phyloP scores from a whole-genome alignment of 37 sponge, comb jelly and placozoan genomes.

The Halisarca cf. caerulea region DNA sequence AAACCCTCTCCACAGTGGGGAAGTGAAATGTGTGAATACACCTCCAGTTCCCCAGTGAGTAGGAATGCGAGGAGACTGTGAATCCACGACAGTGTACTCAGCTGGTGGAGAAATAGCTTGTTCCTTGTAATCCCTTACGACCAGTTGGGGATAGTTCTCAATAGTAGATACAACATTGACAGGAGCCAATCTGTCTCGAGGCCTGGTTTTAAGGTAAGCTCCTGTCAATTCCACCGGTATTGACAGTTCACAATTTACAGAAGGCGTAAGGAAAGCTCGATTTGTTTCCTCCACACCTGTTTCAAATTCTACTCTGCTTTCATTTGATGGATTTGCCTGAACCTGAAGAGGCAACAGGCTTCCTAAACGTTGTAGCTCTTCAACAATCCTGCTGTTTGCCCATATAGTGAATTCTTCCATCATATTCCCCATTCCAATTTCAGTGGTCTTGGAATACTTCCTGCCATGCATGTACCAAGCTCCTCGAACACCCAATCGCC shows the following conservation, averaged over 20 bases:
- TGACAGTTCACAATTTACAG: no score
- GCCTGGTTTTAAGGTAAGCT: no score
- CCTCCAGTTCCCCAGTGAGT: background rate
- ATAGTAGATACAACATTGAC: no score
- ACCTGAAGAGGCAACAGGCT: constrained; percentile 32
- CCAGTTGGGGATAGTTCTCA: no score
- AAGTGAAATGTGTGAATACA: constrained; percentile 66
- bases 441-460: background rate
- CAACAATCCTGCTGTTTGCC: constrained; percentile 56
- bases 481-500: background rate
- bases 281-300: no score
- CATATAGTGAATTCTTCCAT: constrained; percentile 76
- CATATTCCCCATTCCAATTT: background rate
- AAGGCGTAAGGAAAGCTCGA: no score
- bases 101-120: no score
- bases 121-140: no score
- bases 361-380: background rate
- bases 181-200: no score
- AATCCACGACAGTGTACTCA: no score
- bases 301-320: background rate
- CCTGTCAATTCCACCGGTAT: no score
- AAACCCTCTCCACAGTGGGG: constrained; percentile 61
- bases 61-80: no score
- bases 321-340: constrained; percentile 39
- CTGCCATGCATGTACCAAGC: background rate